Evolutionary conservation across 1,140 invertebrate genomes (phyloP).

Genomic region (Augochlora pura): DNA sequence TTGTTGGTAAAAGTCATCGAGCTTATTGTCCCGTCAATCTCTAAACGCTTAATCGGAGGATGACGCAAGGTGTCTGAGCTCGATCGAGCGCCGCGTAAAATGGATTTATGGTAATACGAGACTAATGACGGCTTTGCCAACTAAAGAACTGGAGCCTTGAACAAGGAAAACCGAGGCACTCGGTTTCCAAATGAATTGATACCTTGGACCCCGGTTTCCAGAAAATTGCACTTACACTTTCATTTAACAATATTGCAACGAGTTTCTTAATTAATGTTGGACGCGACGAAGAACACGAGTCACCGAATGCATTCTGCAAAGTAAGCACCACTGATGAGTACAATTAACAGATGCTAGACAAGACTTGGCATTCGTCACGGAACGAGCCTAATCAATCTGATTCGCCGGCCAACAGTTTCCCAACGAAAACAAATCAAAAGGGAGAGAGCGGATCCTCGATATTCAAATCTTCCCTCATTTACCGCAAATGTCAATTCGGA

Average conservation of each 20-base stretch:
- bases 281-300: background rate
- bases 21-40: too few species aligned
- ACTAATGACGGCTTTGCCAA: too few species aligned
- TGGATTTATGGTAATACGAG: too few species aligned
- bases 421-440: background rate
- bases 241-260: background rate
- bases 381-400: background rate
- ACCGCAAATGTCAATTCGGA: slow-evolving; percentile 27
- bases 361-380: background rate
- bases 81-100: too few species aligned
- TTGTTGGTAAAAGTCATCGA: too few species aligned
- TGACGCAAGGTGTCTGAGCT: too few species aligned
- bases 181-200: too few species aligned
- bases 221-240: too few species aligned
- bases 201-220: too few species aligned
- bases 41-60: too few species aligned
- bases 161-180: too few species aligned
- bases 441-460: background rate
- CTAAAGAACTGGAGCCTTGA: background rate
- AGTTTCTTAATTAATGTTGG: background rate
- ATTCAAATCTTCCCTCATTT: slow-evolving; percentile 22
- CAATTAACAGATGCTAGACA: background rate
- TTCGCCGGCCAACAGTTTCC: background rate
- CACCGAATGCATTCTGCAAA: background rate
- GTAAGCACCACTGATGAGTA: background rate